A percentile compares a stretch with the other conserved stretches of the same genome.
These are phyloP conservation scores for Cryptocephalus primarius DNA, from an alignment of 2,888 invertebrate genomes.

Conservation along the genomic window DNA sequence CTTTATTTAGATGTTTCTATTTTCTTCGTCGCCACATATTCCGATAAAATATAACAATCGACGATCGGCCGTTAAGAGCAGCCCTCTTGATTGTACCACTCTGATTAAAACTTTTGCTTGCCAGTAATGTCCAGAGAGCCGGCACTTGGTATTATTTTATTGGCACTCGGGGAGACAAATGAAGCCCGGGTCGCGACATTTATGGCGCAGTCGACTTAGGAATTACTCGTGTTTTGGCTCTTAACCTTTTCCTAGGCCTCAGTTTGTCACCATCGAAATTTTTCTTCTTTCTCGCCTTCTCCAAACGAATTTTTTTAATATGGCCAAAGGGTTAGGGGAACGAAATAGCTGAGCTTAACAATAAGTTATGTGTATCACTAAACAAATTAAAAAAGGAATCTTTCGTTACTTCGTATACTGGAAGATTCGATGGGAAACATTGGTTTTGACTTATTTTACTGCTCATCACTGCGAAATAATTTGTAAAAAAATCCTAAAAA, in stretches of 20 bases:
- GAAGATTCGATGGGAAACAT: no score
- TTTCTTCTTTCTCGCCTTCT: no score
- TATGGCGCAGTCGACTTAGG: slow-evolving; percentile 24
- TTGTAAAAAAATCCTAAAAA: no score
- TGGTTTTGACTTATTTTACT: no score
- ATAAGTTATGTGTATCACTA: no score
- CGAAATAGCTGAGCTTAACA: no score
- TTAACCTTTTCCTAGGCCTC: slow-evolving; percentile 3
- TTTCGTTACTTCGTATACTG: no score
- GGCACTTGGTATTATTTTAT: slow-evolving; percentile 38
- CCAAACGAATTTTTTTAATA: no score
- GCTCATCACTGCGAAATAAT: no score
- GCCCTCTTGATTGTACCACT: slow-evolving; percentile 33
- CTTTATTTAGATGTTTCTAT: background rate
- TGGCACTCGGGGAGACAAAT: slow-evolving; percentile 38
- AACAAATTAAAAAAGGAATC: no score
- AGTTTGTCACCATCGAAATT: slow-evolving; percentile 4
- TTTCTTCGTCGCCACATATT: background rate
- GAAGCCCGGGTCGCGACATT: slow-evolving; percentile 40
- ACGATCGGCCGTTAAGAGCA: slow-evolving; percentile 21
- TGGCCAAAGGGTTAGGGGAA: no score
- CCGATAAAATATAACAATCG: slow-evolving; percentile 9
- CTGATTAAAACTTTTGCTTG: slow-evolving; percentile 32
- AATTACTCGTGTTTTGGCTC: slow-evolving; percentile 3
- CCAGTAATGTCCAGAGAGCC: slow-evolving; percentile 33